Evolutionary conservation across 2,113 vertebrate species (phyloP).

Genomic region (Emydocephalus ijimae): DNA sequence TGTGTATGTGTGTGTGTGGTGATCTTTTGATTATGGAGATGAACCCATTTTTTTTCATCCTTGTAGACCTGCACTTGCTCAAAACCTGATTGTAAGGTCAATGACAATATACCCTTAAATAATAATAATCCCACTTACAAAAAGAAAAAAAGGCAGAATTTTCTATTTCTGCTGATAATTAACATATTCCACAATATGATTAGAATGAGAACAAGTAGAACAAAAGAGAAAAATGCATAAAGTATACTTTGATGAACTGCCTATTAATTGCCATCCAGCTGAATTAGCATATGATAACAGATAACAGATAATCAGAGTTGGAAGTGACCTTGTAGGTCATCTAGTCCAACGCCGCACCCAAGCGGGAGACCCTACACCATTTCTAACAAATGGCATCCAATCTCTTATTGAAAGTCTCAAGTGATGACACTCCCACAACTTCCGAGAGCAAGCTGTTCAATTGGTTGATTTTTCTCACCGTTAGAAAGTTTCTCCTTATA

Average conservation of each 20-base stretch:
- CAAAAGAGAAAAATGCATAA: not conserved
- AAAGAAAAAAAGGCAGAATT: not conserved
- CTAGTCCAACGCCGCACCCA: no score
- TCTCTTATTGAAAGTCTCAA: no score
- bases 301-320: no score
- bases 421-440: no score
- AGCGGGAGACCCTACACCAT: no score
- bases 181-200: not conserved
- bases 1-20: no score
- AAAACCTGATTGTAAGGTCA: not conserved
- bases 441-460: no score
- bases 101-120: not conserved
- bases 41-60: not conserved
- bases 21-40: not conserved
- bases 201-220: not conserved
- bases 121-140: not conserved
- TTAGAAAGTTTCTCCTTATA: not conserved
- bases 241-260: not conserved
- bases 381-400: no score
- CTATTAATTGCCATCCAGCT: constrained; percentile 14
- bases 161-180: not conserved
- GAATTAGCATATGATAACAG: constrained; percentile 15
- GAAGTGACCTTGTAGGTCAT: no score
- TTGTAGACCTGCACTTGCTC: not conserved
- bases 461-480: no score